phyloP scores from a whole-genome alignment of 2,888 invertebrate species.

The Dugesia japonica region DNA sequence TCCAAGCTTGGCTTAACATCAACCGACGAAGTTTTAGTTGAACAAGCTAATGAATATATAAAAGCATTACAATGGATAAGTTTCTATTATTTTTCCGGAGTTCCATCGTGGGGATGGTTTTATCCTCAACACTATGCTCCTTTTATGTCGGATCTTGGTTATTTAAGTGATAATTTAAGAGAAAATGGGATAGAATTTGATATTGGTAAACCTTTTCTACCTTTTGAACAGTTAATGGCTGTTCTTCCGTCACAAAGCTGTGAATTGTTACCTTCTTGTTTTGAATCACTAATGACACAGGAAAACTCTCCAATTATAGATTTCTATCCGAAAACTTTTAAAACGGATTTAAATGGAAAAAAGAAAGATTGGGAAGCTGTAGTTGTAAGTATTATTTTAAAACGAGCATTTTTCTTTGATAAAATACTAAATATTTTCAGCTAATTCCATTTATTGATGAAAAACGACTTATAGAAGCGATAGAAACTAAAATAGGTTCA shows the following conservation, averaged over 20 bases:
- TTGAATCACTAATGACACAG: conserved; percentile 57
- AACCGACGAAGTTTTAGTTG: not conserved
- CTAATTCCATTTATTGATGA: conserved; percentile 20
- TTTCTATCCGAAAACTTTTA: conserved; percentile 31
- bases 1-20: conserved; percentile 17
- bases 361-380: conserved; percentile 49
- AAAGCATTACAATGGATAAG: conserved; percentile 87
- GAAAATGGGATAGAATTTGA: conserved; percentile 21
- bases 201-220: conserved; percentile 21
- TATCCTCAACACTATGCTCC: conserved; percentile 94
- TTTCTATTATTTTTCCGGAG: conserved; percentile 84
- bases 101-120: conserved; percentile 86
- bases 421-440: not conserved
- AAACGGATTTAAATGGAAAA: conserved; percentile 33
- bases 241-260: conserved; percentile 27
- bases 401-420: too few relatives aligned
- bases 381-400: conserved; percentile 30
- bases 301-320: conserved; percentile 51
- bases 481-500: not conserved
- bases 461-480: not conserved
- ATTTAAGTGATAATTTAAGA: not conserved
- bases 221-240: conserved; percentile 32
- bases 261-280: conserved; percentile 24
- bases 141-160: conserved; percentile 25
- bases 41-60: conserved; percentile 49